Conservation (phyloP, 2,113 vertebrate species). For the Prunella fulvescens region DNA sequence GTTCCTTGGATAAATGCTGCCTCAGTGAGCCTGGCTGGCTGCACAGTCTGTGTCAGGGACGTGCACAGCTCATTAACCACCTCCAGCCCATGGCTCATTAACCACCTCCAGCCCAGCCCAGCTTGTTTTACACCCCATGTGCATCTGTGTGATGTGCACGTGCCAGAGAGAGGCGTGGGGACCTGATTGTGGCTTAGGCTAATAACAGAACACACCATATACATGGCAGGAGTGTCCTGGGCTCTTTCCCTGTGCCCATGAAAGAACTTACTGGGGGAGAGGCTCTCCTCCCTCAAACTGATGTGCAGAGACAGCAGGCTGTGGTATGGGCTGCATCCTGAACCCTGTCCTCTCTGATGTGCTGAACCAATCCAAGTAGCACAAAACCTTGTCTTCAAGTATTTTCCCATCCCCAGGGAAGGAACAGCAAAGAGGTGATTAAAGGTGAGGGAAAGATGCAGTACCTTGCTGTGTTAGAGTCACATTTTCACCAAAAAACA, state of each 20-base stretch:
- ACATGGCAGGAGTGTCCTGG: background rate
- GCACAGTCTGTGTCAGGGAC: background rate
- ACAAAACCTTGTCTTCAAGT: background rate
- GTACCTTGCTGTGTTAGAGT: background rate
- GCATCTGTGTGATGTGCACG: accelerated
- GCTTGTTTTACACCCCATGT: background rate
- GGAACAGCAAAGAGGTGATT: background rate
- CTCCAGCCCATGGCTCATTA: background rate
- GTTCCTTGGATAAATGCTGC: background rate
- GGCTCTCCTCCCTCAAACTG: background rate
- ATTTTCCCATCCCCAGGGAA: background rate
- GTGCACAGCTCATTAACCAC: background rate
- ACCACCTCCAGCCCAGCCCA: background rate
- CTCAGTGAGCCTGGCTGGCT: accelerated
- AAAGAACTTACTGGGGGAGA: background rate
- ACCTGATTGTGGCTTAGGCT: background rate
- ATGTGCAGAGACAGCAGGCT: background rate
- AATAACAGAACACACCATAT: accelerated
- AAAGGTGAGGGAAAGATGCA: background rate
- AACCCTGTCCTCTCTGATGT: background rate
- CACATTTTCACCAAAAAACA: background rate
- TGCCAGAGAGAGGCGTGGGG: background rate
- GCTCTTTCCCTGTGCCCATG: background rate
- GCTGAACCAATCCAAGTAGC: background rate
- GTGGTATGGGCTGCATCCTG: background rate